A percentile compares a stretch with the other conserved stretches of the same genome.
phyloP scores from a whole-genome alignment of 2,888 invertebrate genomes.

The Aphrophora alni region DNA sequence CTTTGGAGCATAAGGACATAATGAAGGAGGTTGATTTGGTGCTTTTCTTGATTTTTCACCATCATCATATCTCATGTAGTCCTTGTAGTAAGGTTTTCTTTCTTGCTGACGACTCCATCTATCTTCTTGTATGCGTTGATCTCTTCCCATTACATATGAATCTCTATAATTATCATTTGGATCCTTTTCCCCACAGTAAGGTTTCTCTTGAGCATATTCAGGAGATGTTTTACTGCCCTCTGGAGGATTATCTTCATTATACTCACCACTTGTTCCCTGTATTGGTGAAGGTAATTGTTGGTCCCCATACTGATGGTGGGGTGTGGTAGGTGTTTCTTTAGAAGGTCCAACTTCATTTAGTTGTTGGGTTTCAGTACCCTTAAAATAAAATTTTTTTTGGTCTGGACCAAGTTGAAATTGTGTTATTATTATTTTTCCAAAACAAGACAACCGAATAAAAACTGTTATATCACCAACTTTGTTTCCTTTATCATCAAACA shows the following conservation, averaged over 20 bases:
- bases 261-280: neutral
- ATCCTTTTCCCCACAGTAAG: too few relatives aligned
- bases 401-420: conserved; percentile 48
- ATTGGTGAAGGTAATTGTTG: neutral
- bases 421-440: conserved; percentile 54
- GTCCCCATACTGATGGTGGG: neutral
- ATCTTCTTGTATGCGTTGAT: neutral
- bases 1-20: neutral
- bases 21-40: neutral
- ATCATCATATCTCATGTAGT: neutral
- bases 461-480: conserved; percentile 53
- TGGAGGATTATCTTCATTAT: neutral
- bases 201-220: neutral
- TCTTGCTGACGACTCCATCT: neutral
- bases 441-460: conserved; percentile 53
- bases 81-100: neutral
- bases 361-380: conserved; percentile 15
- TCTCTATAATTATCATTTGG: neutral
- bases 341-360: neutral
- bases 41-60: neutral
- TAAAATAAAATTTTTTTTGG: conserved; percentile 26
- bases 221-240: too few relatives aligned
- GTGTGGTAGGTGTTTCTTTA: neutral
- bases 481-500: conserved; percentile 44
- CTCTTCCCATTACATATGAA: neutral